Conservation (phyloP, 2,113 vertebrate species). For the Murina feae region DNA sequence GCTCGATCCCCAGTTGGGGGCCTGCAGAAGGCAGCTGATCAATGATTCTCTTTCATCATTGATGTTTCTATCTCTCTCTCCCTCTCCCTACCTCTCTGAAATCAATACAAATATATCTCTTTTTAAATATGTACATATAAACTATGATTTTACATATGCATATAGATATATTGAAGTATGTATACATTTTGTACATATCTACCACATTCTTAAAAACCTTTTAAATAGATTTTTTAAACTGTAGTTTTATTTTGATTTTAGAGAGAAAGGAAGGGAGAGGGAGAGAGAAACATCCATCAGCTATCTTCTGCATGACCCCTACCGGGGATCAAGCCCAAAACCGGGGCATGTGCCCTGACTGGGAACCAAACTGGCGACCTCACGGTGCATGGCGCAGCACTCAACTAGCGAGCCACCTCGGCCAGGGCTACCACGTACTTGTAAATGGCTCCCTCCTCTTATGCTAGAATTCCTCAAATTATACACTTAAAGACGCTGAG, state of each 20-base stretch:
- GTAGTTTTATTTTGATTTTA: background rate
- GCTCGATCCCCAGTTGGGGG: too few species aligned
- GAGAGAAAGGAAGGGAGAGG: background rate
- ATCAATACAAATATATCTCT: too few species aligned
- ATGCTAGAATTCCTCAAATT: background rate
- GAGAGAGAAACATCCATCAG: background rate
- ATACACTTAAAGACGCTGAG: accelerated
- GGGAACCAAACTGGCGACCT: background rate
- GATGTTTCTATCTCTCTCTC: too few species aligned
- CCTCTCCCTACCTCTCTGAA: too few species aligned
- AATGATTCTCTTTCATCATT: too few species aligned
- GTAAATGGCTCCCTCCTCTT: background rate
- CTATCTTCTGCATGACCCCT: background rate
- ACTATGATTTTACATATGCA: background rate
- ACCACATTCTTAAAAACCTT: background rate
- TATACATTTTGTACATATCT: background rate
- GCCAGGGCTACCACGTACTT: background rate
- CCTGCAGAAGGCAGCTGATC: too few species aligned
- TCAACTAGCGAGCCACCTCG: background rate
- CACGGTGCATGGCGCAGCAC: background rate
- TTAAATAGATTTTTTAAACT: background rate
- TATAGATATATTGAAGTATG: background rate
- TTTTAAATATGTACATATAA: background rate
- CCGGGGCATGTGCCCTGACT: too few species aligned
- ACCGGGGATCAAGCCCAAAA: too few species aligned